Base-by-base conservation (phyloP, 1,140 invertebrate species). In the Brachionus asplanchnoidis region DNA sequence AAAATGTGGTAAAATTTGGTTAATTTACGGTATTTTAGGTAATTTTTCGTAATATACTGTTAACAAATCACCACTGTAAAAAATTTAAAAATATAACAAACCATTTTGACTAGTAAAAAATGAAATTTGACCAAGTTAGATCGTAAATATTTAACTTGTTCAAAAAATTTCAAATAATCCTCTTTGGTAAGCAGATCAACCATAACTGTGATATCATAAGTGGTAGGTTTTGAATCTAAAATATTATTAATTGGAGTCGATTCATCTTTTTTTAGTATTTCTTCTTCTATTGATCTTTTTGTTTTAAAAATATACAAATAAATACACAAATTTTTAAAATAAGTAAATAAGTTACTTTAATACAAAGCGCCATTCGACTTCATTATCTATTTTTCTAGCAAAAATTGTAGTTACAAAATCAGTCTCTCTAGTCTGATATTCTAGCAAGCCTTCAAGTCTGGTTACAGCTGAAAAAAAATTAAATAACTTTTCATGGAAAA, bases 341-440 rank as follows among this genome's bases (percentile, higher is more conserved):
- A 17, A 6, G n/a, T 36, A 7, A 8, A 14, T 80, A 4, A 78
- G 17, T 9, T 65, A 80, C 78, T 82, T 82, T 32, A 82, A 23
- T 3, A 68, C 44, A 46, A 23, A 44, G 6, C n/a, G 17, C 79
- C 53, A 82, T 23, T 82, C 42, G 14, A 44, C 23, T 28, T 60
- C 36, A 12, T 82, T 11, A 20, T 82, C 53, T n/a, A 65, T 68
- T 42, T 82, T 82, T 20, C 79, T 23, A 12, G 32, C 79, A 26
- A 82, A 32, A 42, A 82, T 82, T 11, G n/a, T 65, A 0, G 79
- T 65, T 0, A 65, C 53, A 68, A 65, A 82, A 68, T 82, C 79
- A n/a, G 53, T 82, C 12, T 82, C 79, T 44, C 40, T 68, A n/a
- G 60, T 82, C 44, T 82, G 79, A 36, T 65, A 82, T 20, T 36